phyloP scores from a whole-genome alignment of 2,888 invertebrate species.

The Amiota mariae region DNA sequence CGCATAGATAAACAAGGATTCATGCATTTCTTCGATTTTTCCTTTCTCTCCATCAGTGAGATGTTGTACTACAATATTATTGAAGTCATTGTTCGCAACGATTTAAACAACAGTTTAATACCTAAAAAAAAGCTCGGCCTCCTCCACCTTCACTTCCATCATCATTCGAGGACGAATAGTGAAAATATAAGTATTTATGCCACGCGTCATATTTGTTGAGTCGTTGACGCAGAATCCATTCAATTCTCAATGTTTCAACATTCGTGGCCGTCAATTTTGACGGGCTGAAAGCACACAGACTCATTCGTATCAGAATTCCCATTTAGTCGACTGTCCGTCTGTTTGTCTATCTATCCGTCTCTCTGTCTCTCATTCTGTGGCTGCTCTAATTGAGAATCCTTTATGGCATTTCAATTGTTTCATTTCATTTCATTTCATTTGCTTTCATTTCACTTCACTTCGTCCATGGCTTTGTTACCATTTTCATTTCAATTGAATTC shows the following conservation, averaged over 20 bases:
- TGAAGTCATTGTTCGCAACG: conserved; percentile 47
- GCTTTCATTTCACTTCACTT: conserved; percentile 64
- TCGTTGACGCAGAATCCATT: conserved; percentile 5
- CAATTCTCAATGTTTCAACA: conserved; percentile 27
- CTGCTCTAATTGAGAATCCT: conserved; percentile 67
- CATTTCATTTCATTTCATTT: conserved; percentile 37
- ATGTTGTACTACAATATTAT: conserved; percentile 34
- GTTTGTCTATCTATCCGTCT: conserved; percentile 16
- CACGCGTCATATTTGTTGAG: conserved; percentile 56
- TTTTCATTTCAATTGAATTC: conserved; percentile 44
- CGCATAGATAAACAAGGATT: conserved; percentile 43
- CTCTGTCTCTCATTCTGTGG: conserved; percentile 27
- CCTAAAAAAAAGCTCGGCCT: conserved; percentile 49
- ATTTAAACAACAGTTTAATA: conserved; percentile 49
- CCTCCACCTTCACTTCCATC: conserved; percentile 32
- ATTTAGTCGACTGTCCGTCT: neutral
- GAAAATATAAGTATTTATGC: conserved; percentile 37
- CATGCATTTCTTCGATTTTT: neutral
- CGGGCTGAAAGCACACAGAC: conserved; percentile 42
- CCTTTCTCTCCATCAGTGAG: conserved; percentile 44
- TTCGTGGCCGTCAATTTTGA: conserved; percentile 70
- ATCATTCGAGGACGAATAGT: neutral
- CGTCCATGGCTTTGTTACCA: conserved; percentile 59
- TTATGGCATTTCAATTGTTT: conserved; percentile 69
- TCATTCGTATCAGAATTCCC: neutral